A percentile compares a stretch with the other conserved stretches of the same genome.
phyloP scores from a whole-genome alignment of 2,113 vertebrate species.

The Chionis minor region DNA sequence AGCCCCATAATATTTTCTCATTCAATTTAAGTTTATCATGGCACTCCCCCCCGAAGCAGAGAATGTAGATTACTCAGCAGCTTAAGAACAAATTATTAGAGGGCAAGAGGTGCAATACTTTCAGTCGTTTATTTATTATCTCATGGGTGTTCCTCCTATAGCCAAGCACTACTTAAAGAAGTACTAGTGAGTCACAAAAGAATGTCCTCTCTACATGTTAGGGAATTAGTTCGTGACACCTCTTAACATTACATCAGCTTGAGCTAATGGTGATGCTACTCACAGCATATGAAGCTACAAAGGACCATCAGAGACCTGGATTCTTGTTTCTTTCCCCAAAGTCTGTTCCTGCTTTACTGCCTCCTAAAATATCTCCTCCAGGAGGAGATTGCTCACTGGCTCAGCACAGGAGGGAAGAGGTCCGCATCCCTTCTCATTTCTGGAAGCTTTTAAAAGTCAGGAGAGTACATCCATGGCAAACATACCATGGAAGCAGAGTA shows the following conservation, averaged over 20 bases:
- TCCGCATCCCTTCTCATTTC: background rate
- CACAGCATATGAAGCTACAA: background rate
- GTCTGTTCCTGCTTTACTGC: background rate
- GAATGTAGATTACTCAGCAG: background rate
- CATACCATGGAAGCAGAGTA: background rate
- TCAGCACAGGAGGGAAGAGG: background rate
- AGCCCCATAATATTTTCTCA: background rate
- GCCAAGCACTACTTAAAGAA: background rate
- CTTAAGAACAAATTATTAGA: background rate
- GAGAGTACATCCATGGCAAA: background rate
- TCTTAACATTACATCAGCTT: background rate
- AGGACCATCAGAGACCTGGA: background rate
- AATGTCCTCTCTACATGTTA: background rate
- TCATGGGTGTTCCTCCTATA: background rate
- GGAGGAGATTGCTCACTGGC: background rate
- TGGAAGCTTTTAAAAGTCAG: background rate
- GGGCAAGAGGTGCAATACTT: background rate
- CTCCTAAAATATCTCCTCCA: background rate
- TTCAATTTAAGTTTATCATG: background rate
- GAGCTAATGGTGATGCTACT: background rate
- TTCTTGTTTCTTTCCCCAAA: background rate
- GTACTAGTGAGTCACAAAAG: background rate
- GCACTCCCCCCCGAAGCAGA: background rate
- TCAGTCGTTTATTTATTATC: background rate
- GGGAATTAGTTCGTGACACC: background rate